These are phyloP conservation scores for Dilophus febrilis DNA, from an alignment of 2,888 invertebrate genomes.

Conservation along the genomic window DNA sequence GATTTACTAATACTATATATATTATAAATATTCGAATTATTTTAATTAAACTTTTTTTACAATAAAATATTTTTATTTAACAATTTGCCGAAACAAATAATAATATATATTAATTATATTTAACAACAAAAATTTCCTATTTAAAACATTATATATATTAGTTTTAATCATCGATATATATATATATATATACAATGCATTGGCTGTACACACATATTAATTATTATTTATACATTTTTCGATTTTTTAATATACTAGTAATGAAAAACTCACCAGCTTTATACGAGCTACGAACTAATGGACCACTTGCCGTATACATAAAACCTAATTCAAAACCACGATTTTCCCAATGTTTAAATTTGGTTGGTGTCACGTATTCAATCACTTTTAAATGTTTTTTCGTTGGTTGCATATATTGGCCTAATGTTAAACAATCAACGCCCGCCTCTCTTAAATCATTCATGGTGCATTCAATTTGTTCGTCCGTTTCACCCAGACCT, in stretches of 20 bases:
- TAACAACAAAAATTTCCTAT: no score
- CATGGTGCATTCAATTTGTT: conserved; percentile 72
- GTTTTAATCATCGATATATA: no score
- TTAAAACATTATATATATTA: no score
- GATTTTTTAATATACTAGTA: conserved; percentile 54
- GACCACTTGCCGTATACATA: conserved; percentile 92
- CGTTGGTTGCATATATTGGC: conserved; percentile 99
- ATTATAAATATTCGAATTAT: no score
- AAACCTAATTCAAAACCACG: conserved; percentile 76
- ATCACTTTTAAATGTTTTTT: conserved; percentile 84
- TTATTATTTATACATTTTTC: no score
- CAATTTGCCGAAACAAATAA: no score
- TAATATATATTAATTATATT: no score
- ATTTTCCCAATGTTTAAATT: conserved; percentile 74
- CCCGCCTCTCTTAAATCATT: conserved; percentile 61
- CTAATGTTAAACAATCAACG: conserved; percentile 92
- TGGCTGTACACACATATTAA: no score
- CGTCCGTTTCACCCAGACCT: conserved; percentile 81
- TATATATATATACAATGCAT: no score
- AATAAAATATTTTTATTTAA: no score
- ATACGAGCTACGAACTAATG: conserved; percentile 90
- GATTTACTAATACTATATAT: no score
- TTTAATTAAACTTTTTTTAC: no score
- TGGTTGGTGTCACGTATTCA: conserved; percentile 93
- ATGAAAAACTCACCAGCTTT: conserved; percentile 95